Conservation (phyloP, 2,888 invertebrate species). For the Ochlodes sylvanus region DNA sequence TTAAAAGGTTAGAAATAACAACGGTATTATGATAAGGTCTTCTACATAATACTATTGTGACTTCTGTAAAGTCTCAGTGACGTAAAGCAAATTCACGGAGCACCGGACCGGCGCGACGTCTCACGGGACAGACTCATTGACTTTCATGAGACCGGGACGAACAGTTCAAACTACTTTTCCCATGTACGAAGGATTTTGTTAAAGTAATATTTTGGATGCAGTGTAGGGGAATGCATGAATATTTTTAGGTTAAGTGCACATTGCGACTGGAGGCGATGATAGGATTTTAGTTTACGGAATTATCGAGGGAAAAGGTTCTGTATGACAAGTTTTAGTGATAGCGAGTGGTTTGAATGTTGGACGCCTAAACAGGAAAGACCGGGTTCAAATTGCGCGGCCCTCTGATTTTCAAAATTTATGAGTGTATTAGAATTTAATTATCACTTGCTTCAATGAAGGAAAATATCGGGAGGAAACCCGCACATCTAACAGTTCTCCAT, state of each 20-base stretch:
- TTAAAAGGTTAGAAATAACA: background rate
- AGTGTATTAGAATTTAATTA: too few relatives aligned
- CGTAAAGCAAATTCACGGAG: constrained; percentile 22
- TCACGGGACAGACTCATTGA: constrained; percentile 24
- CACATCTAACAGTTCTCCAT: too few relatives aligned
- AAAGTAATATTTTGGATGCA: constrained; percentile 13
- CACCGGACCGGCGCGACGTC: constrained; percentile 19
- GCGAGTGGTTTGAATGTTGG: too few relatives aligned
- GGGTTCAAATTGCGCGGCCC: too few relatives aligned
- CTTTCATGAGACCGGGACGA: constrained; percentile 29
- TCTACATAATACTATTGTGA: constrained; percentile 8
- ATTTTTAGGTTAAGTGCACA: constrained; percentile 11
- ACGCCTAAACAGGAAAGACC: too few relatives aligned
- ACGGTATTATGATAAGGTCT: background rate
- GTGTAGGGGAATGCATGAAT: constrained; percentile 7
- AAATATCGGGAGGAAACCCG: too few relatives aligned
- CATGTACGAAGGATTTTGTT: constrained; percentile 15
- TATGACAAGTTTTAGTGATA: background rate
- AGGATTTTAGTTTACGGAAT: background rate
- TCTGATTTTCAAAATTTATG: too few relatives aligned
- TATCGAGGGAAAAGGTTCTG: background rate
- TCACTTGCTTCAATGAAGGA: too few relatives aligned
- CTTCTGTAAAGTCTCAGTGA: constrained; percentile 9
- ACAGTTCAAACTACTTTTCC: constrained; percentile 29
- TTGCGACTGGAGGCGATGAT: constrained; percentile 4